Evolutionary conservation across 1,140 invertebrate genomes (phyloP).

Genomic region (Achroia grisella): DNA sequence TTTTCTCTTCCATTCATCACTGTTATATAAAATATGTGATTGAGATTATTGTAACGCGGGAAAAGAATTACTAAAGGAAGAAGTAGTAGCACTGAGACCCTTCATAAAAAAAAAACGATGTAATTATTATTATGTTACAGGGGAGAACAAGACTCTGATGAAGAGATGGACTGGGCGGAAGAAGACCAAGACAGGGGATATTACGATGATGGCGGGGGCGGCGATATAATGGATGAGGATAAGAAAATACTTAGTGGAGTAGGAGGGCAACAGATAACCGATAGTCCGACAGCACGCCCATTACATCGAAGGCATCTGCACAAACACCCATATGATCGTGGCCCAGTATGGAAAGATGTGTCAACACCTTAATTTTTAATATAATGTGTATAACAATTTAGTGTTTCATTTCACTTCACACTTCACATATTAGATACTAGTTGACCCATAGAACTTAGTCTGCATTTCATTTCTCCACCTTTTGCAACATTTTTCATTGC

Average conservation of each 20-base stretch:
- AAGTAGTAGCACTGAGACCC: too few relatives aligned
- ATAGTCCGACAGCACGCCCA: constrained; percentile 23
- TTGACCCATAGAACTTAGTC: too few relatives aligned
- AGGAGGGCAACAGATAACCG: constrained; percentile 6
- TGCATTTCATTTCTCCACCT: too few relatives aligned
- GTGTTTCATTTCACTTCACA: neutral
- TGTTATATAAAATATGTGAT: too few relatives aligned
- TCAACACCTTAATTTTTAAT: neutral
- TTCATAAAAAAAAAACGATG: too few relatives aligned
- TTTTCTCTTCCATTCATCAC: too few relatives aligned
- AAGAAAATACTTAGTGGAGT: constrained; percentile 24
- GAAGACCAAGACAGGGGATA: constrained; percentile 34
- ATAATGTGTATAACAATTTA: neutral
- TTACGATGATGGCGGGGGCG: constrained; percentile 37
- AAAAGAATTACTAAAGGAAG: too few relatives aligned
- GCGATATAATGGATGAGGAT: constrained; percentile 49
- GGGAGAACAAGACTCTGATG: constrained; percentile 38
- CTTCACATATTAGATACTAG: neutral
- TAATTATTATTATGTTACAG: too few relatives aligned
- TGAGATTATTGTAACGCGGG: too few relatives aligned
- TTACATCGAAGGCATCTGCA: constrained; percentile 64
- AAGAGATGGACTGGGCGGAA: constrained; percentile 41
- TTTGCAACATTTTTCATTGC: too few relatives aligned
- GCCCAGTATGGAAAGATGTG: constrained; percentile 28
- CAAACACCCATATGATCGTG: constrained; percentile 66